Base-by-base conservation (phyloP, 2,888 invertebrate genomes). In the Yponomeuta evonymella region DNA sequence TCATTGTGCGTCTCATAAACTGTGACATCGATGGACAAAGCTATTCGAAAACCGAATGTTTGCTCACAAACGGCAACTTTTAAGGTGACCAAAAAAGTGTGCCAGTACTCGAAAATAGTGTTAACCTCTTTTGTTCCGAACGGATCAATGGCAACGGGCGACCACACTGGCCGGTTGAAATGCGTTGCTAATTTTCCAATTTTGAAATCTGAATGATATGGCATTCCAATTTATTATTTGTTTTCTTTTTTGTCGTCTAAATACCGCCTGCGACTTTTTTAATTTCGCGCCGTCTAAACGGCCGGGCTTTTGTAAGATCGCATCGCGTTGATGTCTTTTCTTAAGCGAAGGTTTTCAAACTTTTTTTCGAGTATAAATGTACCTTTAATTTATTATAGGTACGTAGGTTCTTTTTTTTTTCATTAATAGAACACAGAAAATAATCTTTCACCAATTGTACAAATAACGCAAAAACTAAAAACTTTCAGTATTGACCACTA, bases 141-240 rank as follows among this genome's bases (percentile, higher is more conserved):
- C 71, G 73, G 74, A 79, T 85, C 83, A 88, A 89, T 87, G 85
- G 83, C 79, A 58, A 58, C 51, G 51, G 51, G 76, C 81, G 88
- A 90, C 90, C 90, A 90, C 91, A 92, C 88, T 81, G 82, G 79
- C 81, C 73, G 79, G 79, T 74, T 83, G 87, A 86, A 79, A 77
- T 81, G 85, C 90, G 88, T 91, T 83, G 86, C 89, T 85, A 91
- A 91, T 90, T 90, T 84, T 82, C 80, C 78, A 85, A 88, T 89
- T 87, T 82, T 79, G 76, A 76, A 76, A 75, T 77, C 76, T 76
- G 77, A 75, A 78, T 73, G 72, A 76, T 75, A 76, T 75, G 74
- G 72, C 73, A 73, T 74, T 75, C 72, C 73, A 76, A 75, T 77
- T 76, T 33, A 58, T 58, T 72, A 51, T 29, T 62, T 69, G 5